Evolutionary conservation across 2,888 invertebrate species (phyloP).

Genomic region (Orthosia gracilis): DNA sequence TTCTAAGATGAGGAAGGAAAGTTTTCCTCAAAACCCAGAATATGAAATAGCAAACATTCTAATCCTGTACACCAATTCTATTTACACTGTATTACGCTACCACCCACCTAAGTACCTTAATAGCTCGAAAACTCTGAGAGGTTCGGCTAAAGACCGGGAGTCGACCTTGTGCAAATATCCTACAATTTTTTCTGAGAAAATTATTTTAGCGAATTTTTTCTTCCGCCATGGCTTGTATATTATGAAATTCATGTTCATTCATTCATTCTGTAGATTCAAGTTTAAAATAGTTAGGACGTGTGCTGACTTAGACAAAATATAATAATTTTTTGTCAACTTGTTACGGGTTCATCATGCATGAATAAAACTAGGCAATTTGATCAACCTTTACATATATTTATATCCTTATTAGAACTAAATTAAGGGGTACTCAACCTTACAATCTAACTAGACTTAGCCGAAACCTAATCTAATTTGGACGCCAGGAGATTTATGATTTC

Average conservation of each 20-base stretch:
- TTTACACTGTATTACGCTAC: conserved; percentile 52
- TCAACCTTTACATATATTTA: too few species aligned
- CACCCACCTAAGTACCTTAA: conserved; percentile 49
- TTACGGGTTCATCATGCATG: too few species aligned
- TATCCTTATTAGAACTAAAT: too few species aligned
- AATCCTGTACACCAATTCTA: conserved; percentile 50
- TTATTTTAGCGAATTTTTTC: conserved; percentile 36
- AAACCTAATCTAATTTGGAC: too few species aligned
- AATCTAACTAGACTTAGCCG: too few species aligned
- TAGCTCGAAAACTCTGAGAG: conserved; percentile 55
- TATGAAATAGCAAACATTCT: conserved; percentile 53
- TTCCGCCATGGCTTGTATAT: conserved; percentile 17
- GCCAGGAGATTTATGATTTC: too few species aligned
- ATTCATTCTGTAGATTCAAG: conserved; percentile 14
- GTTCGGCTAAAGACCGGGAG: conserved; percentile 36
- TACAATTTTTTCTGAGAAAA: conserved; percentile 34
- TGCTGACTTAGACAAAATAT: neutral
- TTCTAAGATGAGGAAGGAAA: conserved; percentile 29
- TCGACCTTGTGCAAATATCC: conserved; percentile 34
- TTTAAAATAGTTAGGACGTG: neutral
- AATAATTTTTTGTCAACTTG: too few species aligned
- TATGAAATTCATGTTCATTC: too few species aligned
- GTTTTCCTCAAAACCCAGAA: conserved; percentile 35
- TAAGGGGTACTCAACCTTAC: too few species aligned
- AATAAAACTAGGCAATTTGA: too few species aligned